Conservation (phyloP, 2,888 invertebrate species). For the Ophonus ardosiacus region DNA sequence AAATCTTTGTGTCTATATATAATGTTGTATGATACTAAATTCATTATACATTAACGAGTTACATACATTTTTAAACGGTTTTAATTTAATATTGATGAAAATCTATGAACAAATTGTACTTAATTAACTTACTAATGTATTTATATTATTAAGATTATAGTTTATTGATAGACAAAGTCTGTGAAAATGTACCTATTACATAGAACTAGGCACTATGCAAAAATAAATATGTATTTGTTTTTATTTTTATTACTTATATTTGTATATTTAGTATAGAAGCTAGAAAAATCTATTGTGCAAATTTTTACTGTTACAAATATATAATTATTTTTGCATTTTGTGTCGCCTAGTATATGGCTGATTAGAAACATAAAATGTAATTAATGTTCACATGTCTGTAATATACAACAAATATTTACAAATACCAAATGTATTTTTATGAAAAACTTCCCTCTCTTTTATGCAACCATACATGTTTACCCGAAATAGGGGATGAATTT, state of each 20-base stretch:
- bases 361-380: constrained; percentile 55
- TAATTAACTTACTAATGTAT: constrained; percentile 53
- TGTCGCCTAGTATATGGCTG: constrained; percentile 41
- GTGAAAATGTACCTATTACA: constrained; percentile 61
- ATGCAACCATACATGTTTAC: neutral
- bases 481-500: constrained; percentile 23
- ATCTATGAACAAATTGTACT: constrained; percentile 55
- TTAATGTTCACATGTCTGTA: constrained; percentile 59
- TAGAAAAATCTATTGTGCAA: constrained; percentile 30
- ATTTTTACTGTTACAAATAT: constrained; percentile 53
- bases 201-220: constrained; percentile 45
- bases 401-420: constrained; percentile 59
- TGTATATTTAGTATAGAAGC: constrained; percentile 22
- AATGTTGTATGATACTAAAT: constrained; percentile 38
- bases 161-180: constrained; percentile 57
- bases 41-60: constrained; percentile 17
- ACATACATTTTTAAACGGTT: constrained; percentile 27
- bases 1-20: constrained; percentile 50
- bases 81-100: constrained; percentile 21
- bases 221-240: constrained; percentile 57
- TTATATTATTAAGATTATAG: constrained; percentile 55
- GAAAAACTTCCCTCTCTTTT: neutral
- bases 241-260: constrained; percentile 45
- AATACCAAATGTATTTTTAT: constrained; percentile 22
- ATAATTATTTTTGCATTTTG: constrained; percentile 52